Percentiles rank a stretch among this genome's conserved stretches.
These are phyloP conservation scores for Brachyhypopomus occidentalis DNA, from an alignment of 2,113 vertebrate genomes.

Conservation along the genomic window DNA sequence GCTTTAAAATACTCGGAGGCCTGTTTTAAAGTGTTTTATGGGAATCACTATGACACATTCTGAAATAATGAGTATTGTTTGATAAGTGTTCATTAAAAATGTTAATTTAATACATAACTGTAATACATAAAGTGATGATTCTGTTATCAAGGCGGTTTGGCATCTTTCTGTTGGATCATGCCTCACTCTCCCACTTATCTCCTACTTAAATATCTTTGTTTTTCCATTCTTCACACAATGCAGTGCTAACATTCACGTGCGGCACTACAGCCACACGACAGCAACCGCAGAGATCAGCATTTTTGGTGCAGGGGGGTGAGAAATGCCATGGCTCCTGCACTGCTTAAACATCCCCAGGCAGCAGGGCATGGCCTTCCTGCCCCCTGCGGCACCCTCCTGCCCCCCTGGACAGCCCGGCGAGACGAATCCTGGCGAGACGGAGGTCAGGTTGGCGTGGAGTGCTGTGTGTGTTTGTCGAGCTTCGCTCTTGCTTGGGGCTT, in stretches of 20 bases:
- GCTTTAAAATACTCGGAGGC: constrained; percentile 34
- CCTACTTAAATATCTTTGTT: constrained; percentile 51
- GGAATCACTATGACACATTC: constrained; percentile 21
- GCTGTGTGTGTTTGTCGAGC: constrained; percentile 67
- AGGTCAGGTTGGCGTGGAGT: constrained; percentile 67
- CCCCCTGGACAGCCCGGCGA: constrained; percentile 61
- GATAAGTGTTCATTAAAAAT: not conserved
- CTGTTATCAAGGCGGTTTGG: not conserved
- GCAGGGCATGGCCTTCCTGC: constrained; percentile 37
- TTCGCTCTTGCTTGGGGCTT: constrained; percentile 53
- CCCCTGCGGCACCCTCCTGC: constrained; percentile 43
- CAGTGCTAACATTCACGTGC: not conserved
- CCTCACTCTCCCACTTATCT: constrained; percentile 46
- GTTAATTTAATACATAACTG: no score
- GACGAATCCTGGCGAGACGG: constrained; percentile 60
- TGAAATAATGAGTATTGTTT: not conserved
- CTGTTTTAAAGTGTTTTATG: constrained; percentile 26
- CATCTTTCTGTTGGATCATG: constrained; percentile 10
- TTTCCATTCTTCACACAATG: not conserved
- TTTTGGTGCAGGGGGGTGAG: constrained; percentile 38
- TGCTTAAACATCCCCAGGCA: constrained; percentile 63
- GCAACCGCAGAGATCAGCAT: constrained; percentile 41
- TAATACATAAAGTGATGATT: not conserved
- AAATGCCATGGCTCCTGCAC: constrained; percentile 53
- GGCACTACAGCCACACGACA: constrained; percentile 42